These are phyloP conservation scores for Platycercus adscitus DNA, from an alignment of 2,113 vertebrate species.

Conservation along the genomic window DNA sequence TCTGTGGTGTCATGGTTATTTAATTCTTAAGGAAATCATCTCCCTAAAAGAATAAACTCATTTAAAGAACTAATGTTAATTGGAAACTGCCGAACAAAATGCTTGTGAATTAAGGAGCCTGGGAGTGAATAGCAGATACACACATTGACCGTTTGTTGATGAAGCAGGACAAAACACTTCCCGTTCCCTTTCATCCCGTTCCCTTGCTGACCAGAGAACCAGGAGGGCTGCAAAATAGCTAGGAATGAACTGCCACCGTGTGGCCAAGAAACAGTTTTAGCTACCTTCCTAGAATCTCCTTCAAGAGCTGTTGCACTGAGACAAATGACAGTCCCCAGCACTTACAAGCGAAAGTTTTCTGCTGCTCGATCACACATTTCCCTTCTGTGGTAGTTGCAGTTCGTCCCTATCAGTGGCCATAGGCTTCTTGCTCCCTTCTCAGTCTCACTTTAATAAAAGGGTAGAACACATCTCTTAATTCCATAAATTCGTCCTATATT, in stretches of 20 bases:
- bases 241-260: slow-evolving; percentile 68
- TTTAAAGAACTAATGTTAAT: not conserved
- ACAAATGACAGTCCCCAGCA: not conserved
- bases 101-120: not conserved
- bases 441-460: not conserved
- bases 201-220: not conserved
- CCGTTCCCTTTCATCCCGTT: not conserved
- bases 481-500: not conserved
- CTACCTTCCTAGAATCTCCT: not conserved
- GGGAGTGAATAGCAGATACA: not conserved
- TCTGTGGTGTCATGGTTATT: not conserved
- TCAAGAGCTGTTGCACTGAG: not conserved
- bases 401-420: not conserved
- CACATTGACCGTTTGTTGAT: not conserved
- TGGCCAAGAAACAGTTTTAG: slow-evolving; percentile 24
- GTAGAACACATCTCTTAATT: not conserved
- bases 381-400: rapidly evolving
- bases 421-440: not conserved
- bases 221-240: slow-evolving; percentile 30
- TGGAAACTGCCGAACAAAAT: not conserved
- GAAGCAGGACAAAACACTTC: not conserved
- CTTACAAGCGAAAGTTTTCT: not conserved
- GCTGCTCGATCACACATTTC: not conserved
- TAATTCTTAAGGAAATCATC: not conserved
- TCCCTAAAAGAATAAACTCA: not conserved